Evolutionary conservation across 2,797 vertebrate species (phyloP), one percentile per base, ranked within the genome.

Genomic region (Sebastes oblongus): DNA sequence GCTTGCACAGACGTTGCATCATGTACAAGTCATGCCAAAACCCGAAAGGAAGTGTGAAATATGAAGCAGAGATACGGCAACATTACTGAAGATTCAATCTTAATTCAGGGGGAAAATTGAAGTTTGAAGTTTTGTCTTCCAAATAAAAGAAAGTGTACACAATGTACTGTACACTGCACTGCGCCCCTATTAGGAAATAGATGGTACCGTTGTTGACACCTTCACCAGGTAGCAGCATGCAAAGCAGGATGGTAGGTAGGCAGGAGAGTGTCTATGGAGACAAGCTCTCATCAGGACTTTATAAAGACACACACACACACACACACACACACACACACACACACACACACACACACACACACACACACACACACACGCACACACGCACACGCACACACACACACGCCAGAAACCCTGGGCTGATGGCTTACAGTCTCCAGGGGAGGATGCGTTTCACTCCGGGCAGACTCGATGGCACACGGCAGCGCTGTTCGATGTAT

Each of bases 1-100:
- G 65, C 84, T 91, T 93, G 86, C 91, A 82, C 62, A 66, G 81
- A 70, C n/a, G 30, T 93, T 94, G 86, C 91, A 81, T 93, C 90
- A 93, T 52, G 52, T 32, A 22, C 59, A 65, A 86, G 52, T 18
- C 27, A 58, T 54, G 46, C 16, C 46, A 69, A 80, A 82, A 75
- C 56, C 73, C 85, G 60, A 77, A 24, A 73, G 25, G 42, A 80
- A 66, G 66, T 52, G 75, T 74, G 65, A 85, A 86, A 88, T 80
- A 82, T 81, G 75, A 69, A 80, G 27, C 3, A 72, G 34, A 75
- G 50, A 78, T 66, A 83, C 22, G 30, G 66, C 24, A 81, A 61
- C 29, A 52, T 76, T 22, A 60, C 10, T 36, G 2, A 42, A 46
- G 29, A 58, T 61, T 77, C 11, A 10, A 52, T 39, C 24, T 75